phyloP scores from a whole-genome alignment of 2,888 invertebrate species.

The Peribatodes rhomboidaria region DNA sequence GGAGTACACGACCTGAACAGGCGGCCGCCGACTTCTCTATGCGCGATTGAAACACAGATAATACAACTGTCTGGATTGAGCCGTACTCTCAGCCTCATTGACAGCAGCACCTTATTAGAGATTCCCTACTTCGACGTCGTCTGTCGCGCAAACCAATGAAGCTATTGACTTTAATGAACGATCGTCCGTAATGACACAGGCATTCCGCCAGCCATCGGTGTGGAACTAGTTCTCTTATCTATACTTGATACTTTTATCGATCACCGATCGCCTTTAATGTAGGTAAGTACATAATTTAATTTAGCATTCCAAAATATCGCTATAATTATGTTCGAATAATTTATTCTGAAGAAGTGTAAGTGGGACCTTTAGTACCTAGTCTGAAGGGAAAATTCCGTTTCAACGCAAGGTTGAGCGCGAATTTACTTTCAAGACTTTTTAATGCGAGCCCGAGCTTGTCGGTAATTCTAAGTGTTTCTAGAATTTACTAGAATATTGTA shows the following conservation, averaged over 20 bases:
- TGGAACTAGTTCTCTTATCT: constrained; percentile 52
- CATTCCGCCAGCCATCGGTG: constrained; percentile 51
- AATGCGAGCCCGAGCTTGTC: background rate
- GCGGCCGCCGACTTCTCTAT: constrained; percentile 55
- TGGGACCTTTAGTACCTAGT: background rate
- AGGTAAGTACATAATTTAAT: constrained; percentile 2
- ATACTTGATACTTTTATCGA: constrained; percentile 44
- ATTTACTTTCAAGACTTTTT: constrained; percentile 50
- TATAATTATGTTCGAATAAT: constrained; percentile 12
- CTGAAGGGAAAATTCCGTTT: constrained; percentile 54
- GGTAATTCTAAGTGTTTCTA: background rate
- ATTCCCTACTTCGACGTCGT: constrained; percentile 56
- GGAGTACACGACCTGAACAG: constrained; percentile 63
- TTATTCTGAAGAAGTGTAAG: constrained; percentile 8
- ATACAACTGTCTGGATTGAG: constrained; percentile 41
- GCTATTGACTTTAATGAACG: constrained; percentile 57
- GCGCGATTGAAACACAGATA: constrained; percentile 48
- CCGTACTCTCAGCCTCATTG: constrained; percentile 47
- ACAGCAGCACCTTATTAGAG: constrained; percentile 66
- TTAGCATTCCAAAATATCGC: constrained; percentile 8
- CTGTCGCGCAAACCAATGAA: constrained; percentile 50
- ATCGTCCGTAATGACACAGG: constrained; percentile 52
- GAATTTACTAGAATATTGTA: constrained; percentile 36
- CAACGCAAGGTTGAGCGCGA: constrained; percentile 55
- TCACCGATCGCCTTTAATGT: constrained; percentile 38